Conservation (phyloP, 2,113 vertebrate species). For the Numida meleagris region DNA sequence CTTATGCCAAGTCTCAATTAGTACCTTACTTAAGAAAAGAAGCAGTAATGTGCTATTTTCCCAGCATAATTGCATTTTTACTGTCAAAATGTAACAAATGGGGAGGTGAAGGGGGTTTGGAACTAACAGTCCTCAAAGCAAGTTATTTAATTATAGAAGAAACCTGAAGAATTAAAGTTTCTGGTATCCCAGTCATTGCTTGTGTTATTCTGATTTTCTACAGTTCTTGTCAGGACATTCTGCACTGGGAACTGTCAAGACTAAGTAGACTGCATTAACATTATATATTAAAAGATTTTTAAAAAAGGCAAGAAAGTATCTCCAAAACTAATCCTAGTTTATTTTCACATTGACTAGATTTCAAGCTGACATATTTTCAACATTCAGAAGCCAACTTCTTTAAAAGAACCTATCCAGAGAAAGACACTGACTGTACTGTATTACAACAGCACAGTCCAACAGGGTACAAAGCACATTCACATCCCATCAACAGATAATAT, state of each 20-base stretch:
- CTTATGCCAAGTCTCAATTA: background rate
- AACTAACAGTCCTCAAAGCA: background rate
- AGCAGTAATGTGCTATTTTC: background rate
- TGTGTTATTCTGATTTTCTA: background rate
- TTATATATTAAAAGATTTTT: background rate
- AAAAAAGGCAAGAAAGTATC: background rate
- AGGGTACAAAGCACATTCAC: slow-evolving; percentile 29
- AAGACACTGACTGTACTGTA: background rate
- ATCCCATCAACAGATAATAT: background rate
- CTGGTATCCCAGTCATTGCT: background rate
- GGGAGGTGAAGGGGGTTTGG: background rate
- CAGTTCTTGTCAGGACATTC: background rate
- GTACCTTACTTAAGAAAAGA: background rate
- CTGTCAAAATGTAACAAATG: background rate
- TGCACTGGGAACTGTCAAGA: background rate
- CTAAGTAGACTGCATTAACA: background rate
- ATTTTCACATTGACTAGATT: slow-evolving; percentile 7
- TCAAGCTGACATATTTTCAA: background rate
- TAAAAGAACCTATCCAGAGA: background rate
- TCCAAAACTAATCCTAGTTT: background rate
- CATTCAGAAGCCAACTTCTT: slow-evolving; percentile 5
- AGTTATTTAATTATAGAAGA: background rate
- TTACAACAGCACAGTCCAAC: background rate
- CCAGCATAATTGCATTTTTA: background rate
- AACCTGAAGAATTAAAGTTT: background rate